phyloP scores from a whole-genome alignment of 2,888 invertebrate species.

The Cecidostiba fungosa region DNA sequence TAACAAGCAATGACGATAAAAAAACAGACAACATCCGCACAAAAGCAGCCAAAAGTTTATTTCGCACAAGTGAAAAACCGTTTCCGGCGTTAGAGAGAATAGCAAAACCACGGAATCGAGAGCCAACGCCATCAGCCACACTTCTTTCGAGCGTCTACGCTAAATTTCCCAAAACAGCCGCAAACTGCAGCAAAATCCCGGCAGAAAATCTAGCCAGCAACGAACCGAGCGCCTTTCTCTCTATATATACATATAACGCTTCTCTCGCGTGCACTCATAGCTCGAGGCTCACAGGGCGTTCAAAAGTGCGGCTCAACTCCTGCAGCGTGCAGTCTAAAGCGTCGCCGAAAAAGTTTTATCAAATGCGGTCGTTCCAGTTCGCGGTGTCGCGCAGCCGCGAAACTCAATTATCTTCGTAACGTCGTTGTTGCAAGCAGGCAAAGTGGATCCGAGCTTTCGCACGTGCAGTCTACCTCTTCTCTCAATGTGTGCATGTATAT shows the following conservation, averaged over 20 bases:
- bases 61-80: not conserved
- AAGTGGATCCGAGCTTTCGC: slow-evolving; percentile 39
- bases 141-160: slow-evolving; percentile 1
- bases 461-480: not conserved
- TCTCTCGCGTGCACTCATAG: not conserved
- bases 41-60: not conserved
- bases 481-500: not conserved
- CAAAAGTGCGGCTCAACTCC: not conserved
- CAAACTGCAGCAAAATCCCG: slow-evolving; percentile 17
- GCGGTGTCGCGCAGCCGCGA: slow-evolving; percentile 62
- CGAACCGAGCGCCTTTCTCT: not conserved
- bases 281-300: not conserved
- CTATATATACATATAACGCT: not conserved
- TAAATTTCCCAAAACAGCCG: slow-evolving; percentile 17
- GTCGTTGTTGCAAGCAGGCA: slow-evolving; percentile 63
- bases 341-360: slow-evolving; percentile 71
- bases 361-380: slow-evolving; percentile 69
- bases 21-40: not conserved
- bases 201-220: not conserved
- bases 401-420: slow-evolving; percentile 73
- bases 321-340: not conserved
- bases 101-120: not conserved
- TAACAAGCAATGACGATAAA: not conserved
- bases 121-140: not conserved
- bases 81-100: not conserved